Evolutionary conservation across 2,113 vertebrate species (phyloP).

Genomic region (Lepisosteus osseus): DNA sequence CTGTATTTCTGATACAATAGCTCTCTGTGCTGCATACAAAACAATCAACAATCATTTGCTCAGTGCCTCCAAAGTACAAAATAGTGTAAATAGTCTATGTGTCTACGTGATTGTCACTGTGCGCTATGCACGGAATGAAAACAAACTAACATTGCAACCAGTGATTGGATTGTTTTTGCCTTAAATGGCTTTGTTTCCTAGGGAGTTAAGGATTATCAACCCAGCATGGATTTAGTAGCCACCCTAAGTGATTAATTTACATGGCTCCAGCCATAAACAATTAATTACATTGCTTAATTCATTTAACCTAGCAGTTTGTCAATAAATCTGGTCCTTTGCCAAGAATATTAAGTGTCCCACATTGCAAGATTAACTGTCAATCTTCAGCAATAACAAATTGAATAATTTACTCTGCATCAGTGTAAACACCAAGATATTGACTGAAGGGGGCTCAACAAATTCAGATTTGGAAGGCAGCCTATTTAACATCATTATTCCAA

Average conservation of each 20-base stretch:
- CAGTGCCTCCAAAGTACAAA: no score
- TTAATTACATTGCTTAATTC: slow-evolving; percentile 45
- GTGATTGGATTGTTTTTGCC: neutral
- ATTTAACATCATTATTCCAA: slow-evolving; percentile 33
- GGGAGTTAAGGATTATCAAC: slow-evolving; percentile 6
- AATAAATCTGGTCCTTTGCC: slow-evolving; percentile 47
- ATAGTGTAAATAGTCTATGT: neutral
- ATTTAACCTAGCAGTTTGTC: slow-evolving; percentile 43
- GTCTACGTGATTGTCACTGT: neutral
- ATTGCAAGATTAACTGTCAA: slow-evolving; percentile 49
- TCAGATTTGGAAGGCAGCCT: slow-evolving; percentile 13
- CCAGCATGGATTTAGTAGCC: slow-evolving; percentile 1
- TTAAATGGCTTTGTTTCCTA: neutral
- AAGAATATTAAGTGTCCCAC: slow-evolving; percentile 49
- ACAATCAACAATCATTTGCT: no score
- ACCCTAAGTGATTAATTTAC: slow-evolving; percentile 32
- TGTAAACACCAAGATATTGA: slow-evolving; percentile 55
- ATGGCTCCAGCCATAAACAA: slow-evolving; percentile 29
- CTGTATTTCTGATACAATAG: no score
- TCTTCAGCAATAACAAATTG: slow-evolving; percentile 47
- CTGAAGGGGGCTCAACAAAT: slow-evolving; percentile 16
- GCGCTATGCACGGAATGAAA: neutral
- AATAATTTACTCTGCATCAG: slow-evolving; percentile 42
- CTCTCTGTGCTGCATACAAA: no score
- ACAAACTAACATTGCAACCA: neutral